Conservation (phyloP, 2,797 vertebrate genomes). For the Sebastiscus albofasciatus region DNA sequence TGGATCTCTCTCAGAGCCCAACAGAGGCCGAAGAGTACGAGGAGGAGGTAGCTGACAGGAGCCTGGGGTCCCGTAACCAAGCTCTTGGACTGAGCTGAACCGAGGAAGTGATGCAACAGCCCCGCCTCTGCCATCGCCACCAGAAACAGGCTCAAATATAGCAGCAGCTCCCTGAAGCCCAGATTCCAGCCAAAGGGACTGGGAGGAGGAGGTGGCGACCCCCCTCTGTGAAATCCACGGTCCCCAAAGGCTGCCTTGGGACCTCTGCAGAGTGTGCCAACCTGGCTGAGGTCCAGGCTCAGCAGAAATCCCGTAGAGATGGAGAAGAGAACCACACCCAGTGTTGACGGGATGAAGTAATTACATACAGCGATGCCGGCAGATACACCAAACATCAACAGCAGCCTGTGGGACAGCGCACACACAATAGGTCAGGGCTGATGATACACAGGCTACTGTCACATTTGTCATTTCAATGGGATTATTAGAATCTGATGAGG, state of each 20-base stretch:
- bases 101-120: slow-evolving; percentile 88
- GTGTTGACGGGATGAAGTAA: slow-evolving; percentile 92
- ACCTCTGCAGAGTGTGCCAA: slow-evolving; percentile 74
- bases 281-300: slow-evolving; percentile 93
- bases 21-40: slow-evolving; percentile 83
- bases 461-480: slow-evolving; percentile 29
- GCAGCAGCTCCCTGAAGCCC: slow-evolving; percentile 85
- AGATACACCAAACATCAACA: slow-evolving; percentile 92
- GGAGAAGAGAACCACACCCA: slow-evolving; percentile 93
- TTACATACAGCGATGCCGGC: slow-evolving; percentile 86
- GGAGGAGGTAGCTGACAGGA: slow-evolving; percentile 87
- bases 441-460: slow-evolving; percentile 13
- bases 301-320: slow-evolving; percentile 92
- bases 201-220: slow-evolving; percentile 45
- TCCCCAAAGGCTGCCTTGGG: slow-evolving; percentile 48
- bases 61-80: slow-evolving; percentile 81
- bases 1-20: slow-evolving; percentile 93
- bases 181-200: slow-evolving; percentile 79
- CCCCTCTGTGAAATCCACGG: slow-evolving; percentile 48
- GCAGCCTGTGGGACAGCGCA: slow-evolving; percentile 83
- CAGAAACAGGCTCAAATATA: slow-evolving; percentile 84
- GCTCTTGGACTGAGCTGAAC: slow-evolving; percentile 70
- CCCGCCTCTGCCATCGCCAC: slow-evolving; percentile 87
- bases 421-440: slow-evolving; percentile 19
- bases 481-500: slow-evolving; percentile 2